These are phyloP conservation scores for Microctenopoma lineatum DNA, from an alignment of 2,797 vertebrate species.

Conservation along the genomic window DNA sequence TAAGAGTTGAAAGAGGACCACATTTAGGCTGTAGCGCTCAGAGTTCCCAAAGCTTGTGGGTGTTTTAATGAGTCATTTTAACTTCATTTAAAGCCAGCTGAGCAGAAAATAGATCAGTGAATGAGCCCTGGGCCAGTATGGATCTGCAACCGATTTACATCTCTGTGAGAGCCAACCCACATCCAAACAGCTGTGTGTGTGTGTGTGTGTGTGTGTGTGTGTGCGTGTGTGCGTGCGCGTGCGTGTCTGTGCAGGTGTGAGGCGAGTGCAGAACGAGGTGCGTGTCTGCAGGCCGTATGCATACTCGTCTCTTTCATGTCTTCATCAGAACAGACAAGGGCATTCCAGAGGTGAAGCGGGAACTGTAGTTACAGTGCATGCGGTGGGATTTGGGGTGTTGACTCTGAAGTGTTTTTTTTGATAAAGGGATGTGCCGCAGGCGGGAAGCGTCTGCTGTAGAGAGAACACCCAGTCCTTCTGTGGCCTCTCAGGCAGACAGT, in stretches of 20 bases:
- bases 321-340: constrained; percentile 75
- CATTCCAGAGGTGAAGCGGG: constrained; percentile 76
- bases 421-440: constrained; percentile 83
- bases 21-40: constrained; percentile 97
- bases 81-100: constrained; percentile 99
- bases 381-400: constrained; percentile 75
- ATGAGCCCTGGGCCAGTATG: constrained; percentile 97
- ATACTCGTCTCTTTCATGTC: constrained; percentile 68
- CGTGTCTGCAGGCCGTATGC: constrained; percentile 56
- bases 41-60: constrained; percentile 99
- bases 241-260: constrained; percentile 71
- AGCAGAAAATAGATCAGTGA: constrained; percentile 99
- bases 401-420: constrained; percentile 77
- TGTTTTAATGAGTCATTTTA: constrained; percentile 99
- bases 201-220: constrained; percentile 59
- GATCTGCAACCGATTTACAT: constrained; percentile 90
- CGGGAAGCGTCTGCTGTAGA: constrained; percentile 86
- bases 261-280: constrained; percentile 63
- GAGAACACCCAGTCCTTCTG: constrained; percentile 93
- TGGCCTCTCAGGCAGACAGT: constrained; percentile 93
- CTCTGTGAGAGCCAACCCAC: constrained; percentile 90
- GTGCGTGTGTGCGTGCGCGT: constrained; percentile 54
- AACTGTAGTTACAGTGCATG: constrained; percentile 74
- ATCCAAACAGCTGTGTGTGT: constrained; percentile 84
- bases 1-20: constrained; percentile 90